These are phyloP conservation scores for Martes flavigula DNA, from an alignment of 2,797 vertebrate genomes.

Conservation along the genomic window DNA sequence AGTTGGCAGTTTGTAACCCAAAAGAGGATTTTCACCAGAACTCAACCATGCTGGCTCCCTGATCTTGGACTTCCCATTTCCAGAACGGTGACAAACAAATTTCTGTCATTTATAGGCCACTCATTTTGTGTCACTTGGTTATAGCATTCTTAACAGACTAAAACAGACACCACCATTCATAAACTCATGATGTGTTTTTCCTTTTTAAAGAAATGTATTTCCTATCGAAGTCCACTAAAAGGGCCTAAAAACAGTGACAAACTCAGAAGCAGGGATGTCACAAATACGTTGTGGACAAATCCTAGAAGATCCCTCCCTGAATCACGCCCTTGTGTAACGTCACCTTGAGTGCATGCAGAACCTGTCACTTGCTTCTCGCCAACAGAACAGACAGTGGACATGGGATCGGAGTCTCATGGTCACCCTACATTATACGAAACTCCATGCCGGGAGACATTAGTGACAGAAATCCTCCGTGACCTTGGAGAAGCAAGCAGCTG, in stretches of 20 bases:
- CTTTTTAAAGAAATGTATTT: background rate
- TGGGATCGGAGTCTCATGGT: background rate
- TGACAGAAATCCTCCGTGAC: background rate
- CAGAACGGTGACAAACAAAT: background rate
- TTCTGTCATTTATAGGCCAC: background rate
- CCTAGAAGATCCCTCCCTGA: background rate
- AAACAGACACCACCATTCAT: background rate
- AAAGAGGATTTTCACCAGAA: background rate
- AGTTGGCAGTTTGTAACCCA: background rate
- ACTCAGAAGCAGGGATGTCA: background rate
- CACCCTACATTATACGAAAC: background rate
- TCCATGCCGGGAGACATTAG: background rate
- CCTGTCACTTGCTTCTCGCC: background rate
- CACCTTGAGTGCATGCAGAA: background rate
- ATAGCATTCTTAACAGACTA: background rate
- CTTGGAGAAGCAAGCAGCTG: background rate
- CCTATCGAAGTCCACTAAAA: background rate
- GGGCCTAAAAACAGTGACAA: background rate
- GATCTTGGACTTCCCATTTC: background rate
- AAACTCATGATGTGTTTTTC: background rate
- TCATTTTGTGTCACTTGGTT: background rate
- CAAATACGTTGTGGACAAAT: background rate
- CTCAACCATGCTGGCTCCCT: background rate
- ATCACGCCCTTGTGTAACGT: background rate
- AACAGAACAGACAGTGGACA: background rate